Base-by-base conservation (phyloP, 2,113 vertebrate genomes). In the Scomber scombrus region DNA sequence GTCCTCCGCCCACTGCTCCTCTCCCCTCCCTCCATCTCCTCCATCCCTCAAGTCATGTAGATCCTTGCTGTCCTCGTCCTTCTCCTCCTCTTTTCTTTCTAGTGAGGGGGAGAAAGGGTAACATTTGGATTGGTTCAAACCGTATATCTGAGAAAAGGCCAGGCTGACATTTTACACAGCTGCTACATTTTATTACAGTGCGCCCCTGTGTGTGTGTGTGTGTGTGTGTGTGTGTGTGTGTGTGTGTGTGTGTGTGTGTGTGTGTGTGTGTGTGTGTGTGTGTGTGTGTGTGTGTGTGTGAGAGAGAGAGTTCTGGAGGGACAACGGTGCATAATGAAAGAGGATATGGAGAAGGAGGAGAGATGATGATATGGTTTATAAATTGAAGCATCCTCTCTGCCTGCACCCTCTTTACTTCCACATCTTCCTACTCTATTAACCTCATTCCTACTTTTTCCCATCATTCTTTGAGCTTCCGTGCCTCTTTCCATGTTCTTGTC, bases 121-220 rank as follows among this genome's bases (percentile, higher is more conserved):
- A 90, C 87, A 87, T 91, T 93, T 91, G 85, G 86, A 85, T 82
- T 82, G 72, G 83, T 91, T 87, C 77, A 90, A 91, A 89, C 80
- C 52, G 18, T 65, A 86, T 83, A 79, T 89, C 65, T 79, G 66
- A 89, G 87, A 89, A 93, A 93, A 93, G 91, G 92, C 91, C 92
- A 93, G 75, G 51, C 80, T 92, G 92, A 90, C 90, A 91, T 93
- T 93, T 91, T 83, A 88, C 86, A 89, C 92, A 93, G 90, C 91
- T 92, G 92, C 79, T 91, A 86, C 82, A 80, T 89, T 89, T 86
- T 84, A 90, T 88, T 88, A 85, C 67, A 79, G 51, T 61, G 73
- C 3, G 49, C 64, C 21, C 13, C 34, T 58, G 34, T 34, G 54
- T 75, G 58, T 58, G 47, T 54, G 72, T 80, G 81, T 58, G 43